A percentile compares a stretch with the other conserved stretches of the same genome.
These are phyloP conservation scores for Odontophorus gujanensis DNA, from an alignment of 2,113 vertebrate species.

Conservation along the genomic window DNA sequence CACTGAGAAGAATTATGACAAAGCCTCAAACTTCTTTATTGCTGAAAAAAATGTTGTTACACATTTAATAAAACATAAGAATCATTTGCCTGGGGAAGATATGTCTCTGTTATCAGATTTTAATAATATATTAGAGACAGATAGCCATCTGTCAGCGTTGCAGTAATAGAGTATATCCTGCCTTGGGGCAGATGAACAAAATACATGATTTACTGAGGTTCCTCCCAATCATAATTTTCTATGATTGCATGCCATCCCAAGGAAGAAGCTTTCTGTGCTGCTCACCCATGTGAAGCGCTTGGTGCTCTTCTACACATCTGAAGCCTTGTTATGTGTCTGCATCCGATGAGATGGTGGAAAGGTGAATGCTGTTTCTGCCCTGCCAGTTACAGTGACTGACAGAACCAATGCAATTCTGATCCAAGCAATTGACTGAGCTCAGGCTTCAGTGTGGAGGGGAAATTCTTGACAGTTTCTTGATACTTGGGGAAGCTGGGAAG, in stretches of 20 bases:
- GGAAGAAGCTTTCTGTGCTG: neutral
- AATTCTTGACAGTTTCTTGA: neutral
- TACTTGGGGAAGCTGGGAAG: neutral
- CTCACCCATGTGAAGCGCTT: neutral
- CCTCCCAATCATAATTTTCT: neutral
- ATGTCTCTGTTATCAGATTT: neutral
- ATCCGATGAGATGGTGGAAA: accelerated
- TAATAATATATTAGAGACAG: neutral
- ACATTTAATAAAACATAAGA: neutral
- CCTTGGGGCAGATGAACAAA: neutral
- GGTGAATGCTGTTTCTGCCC: neutral
- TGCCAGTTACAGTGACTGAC: neutral
- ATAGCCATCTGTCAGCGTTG: neutral
- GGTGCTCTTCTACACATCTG: neutral
- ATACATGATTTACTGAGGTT: neutral
- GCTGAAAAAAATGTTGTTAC: neutral
- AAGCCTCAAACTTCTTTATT: neutral
- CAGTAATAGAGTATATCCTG: neutral
- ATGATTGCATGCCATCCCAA: neutral
- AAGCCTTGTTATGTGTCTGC: neutral
- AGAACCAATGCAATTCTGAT: neutral
- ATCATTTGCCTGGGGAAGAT: neutral
- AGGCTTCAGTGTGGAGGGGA: neutral
- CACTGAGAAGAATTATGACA: neutral
- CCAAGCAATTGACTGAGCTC: neutral